These are phyloP conservation scores for Alcedo quadribrachys DNA, from an alignment of 2,797 vertebrate species.

Conservation along the genomic window DNA sequence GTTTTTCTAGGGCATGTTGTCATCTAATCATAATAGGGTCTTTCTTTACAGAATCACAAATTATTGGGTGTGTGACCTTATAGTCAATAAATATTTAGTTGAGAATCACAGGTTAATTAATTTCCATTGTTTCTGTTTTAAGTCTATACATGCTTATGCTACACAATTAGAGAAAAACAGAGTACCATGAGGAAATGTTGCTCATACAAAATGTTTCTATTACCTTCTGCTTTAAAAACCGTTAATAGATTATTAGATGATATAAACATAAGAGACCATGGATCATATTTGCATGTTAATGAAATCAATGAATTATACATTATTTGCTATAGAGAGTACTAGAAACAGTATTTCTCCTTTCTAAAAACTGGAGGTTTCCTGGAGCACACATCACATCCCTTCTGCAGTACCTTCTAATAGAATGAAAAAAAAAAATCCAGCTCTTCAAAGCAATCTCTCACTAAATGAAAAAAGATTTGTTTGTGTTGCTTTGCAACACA, in stretches of 20 bases:
- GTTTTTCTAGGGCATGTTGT: background rate
- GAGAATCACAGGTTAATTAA: constrained; percentile 13
- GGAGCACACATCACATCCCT: constrained; percentile 65
- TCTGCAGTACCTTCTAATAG: constrained; percentile 53
- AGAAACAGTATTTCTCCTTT: constrained; percentile 71
- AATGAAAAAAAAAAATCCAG: constrained; percentile 61
- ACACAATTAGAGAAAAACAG: constrained; percentile 17
- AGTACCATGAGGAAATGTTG: constrained; percentile 55
- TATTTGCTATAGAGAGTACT: constrained; percentile 69
- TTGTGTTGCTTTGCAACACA: constrained; percentile 63
- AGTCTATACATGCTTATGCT: background rate
- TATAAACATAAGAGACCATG: constrained; percentile 75
- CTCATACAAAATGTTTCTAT: constrained; percentile 70
- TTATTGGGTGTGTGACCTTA: background rate
- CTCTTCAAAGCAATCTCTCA: constrained; percentile 59
- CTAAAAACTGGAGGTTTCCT: constrained; percentile 73
- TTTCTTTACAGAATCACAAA: constrained; percentile 4
- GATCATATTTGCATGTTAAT: constrained; percentile 81
- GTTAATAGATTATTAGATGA: constrained; percentile 80
- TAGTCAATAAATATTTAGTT: constrained; percentile 48
- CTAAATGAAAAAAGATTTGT: constrained; percentile 73
- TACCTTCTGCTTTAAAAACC: constrained; percentile 75
- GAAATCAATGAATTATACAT: constrained; percentile 80
- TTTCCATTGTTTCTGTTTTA: constrained; percentile 46
- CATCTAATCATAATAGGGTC: background rate